Percentiles rank a stretch among this genome's conserved stretches.
Evolutionary conservation across 1,140 invertebrate genomes (phyloP).

Genomic region (Euwallacea similis): DNA sequence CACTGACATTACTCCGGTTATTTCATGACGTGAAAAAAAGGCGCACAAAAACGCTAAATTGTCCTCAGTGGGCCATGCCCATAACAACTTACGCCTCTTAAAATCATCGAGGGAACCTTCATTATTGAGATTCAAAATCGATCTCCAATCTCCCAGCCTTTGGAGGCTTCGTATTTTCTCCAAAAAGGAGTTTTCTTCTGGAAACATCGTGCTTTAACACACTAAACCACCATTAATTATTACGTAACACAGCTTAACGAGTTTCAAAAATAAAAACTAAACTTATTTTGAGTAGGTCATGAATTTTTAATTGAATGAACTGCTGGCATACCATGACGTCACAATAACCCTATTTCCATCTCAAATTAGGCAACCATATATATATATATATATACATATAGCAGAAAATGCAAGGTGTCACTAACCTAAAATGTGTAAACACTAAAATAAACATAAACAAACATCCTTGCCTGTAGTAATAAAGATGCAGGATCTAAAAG

Average conservation of each 20-base stretch:
- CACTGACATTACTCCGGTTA: constrained; percentile 56
- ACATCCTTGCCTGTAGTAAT: too few relatives aligned
- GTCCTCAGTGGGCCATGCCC: constrained; percentile 60
- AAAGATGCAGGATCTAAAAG: constrained; percentile 41
- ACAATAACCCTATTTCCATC: too few relatives aligned
- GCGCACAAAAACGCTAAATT: constrained; percentile 56
- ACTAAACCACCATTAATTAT: too few relatives aligned
- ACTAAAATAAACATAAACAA: neutral
- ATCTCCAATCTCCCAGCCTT: constrained; percentile 45
- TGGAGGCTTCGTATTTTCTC: constrained; percentile 41
- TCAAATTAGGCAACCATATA: too few relatives aligned
- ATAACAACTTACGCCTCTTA: constrained; percentile 56
- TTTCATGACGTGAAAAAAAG: constrained; percentile 43
- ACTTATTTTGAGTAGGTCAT: too few relatives aligned
- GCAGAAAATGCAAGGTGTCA: too few relatives aligned
- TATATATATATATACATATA: too few relatives aligned
- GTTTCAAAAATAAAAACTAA: too few relatives aligned
- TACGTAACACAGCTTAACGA: too few relatives aligned
- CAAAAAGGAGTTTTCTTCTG: constrained; percentile 7
- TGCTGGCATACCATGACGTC: too few relatives aligned
- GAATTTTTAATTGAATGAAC: too few relatives aligned
- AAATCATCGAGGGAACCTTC: constrained; percentile 38
- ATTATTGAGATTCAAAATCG: constrained; percentile 44
- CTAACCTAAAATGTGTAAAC: neutral
- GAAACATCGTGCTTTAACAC: too few relatives aligned